These are phyloP conservation scores for Pollenia griseotomentosa DNA, from an alignment of 2,888 invertebrate species.

Conservation along the genomic window DNA sequence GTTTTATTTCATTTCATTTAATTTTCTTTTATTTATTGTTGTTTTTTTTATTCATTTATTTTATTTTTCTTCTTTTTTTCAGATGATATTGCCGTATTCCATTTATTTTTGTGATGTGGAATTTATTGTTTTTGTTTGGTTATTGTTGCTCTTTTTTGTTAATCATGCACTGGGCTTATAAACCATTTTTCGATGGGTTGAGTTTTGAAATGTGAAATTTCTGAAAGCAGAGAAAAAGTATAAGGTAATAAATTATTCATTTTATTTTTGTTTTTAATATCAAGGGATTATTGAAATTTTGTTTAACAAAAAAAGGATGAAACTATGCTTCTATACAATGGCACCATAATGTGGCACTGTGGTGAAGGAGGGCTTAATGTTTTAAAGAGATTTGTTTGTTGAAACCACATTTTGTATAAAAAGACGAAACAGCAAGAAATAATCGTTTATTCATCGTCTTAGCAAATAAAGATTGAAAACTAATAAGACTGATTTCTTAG, in stretches of 20 bases:
- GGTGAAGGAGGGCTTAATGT: no score
- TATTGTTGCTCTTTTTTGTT: not conserved
- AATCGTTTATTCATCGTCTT: no score
- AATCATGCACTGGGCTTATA: slow-evolving; percentile 18
- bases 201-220: slow-evolving; percentile 14
- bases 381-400: no score
- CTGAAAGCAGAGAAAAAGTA: slow-evolving; percentile 37
- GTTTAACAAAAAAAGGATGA: not conserved
- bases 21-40: slow-evolving; percentile 32
- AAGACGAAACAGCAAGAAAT: no score
- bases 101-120: slow-evolving; percentile 40
- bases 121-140: not conserved
- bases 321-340: not conserved
- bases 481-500: no score
- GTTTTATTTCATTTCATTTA: slow-evolving; percentile 42
- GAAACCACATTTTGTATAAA: no score
- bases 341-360: no score
- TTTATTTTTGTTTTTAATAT: not conserved
- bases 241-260: slow-evolving; percentile 45
- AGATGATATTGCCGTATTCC: slow-evolving; percentile 31
- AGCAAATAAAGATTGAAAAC: no score
- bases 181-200: slow-evolving; percentile 22
- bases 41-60: not conserved
- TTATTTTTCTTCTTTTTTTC: not conserved
- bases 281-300: not conserved